A percentile compares a stretch with the other conserved stretches of the same genome.
Evolutionary conservation across 2,113 vertebrate species (phyloP).

Genomic region (Lagenorhynchus albirostris): DNA sequence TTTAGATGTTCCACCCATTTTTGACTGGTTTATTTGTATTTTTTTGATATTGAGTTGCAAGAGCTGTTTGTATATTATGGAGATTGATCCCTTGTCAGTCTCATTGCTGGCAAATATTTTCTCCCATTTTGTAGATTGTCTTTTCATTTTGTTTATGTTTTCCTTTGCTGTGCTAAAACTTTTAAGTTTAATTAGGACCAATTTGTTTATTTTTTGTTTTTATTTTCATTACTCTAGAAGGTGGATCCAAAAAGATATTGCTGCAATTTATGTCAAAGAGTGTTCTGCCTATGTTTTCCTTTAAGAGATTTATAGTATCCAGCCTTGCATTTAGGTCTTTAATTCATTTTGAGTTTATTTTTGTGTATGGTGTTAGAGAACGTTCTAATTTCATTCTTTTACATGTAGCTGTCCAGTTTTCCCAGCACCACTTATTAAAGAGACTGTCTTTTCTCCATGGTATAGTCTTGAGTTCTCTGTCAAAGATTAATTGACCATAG

Average conservation of each 20-base stretch:
- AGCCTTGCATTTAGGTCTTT: too few species aligned
- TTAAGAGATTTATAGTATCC: too few species aligned
- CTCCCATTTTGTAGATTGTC: background rate
- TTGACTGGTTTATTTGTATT: background rate
- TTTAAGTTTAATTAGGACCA: background rate
- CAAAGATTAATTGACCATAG: background rate
- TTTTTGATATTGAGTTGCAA: background rate
- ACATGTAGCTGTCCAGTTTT: too few species aligned
- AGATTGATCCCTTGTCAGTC: background rate
- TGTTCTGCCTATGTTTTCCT: too few species aligned
- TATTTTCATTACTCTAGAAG: background rate
- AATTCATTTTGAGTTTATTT: too few species aligned
- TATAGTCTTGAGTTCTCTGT: background rate
- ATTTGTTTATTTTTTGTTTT: background rate
- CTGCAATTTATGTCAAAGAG: too few species aligned
- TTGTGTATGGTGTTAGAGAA: too few species aligned
- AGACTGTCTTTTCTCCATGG: background rate
- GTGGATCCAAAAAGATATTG: too few species aligned
- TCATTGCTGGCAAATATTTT: background rate
- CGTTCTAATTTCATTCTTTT: too few species aligned
- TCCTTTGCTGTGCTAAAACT: background rate
- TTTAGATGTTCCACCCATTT: background rate
- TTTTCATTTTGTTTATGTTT: background rate
- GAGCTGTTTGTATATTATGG: background rate
- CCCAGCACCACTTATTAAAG: too few species aligned